Conservation (phyloP, 2,113 vertebrate species). For the Ochotona curzoniae region DNA sequence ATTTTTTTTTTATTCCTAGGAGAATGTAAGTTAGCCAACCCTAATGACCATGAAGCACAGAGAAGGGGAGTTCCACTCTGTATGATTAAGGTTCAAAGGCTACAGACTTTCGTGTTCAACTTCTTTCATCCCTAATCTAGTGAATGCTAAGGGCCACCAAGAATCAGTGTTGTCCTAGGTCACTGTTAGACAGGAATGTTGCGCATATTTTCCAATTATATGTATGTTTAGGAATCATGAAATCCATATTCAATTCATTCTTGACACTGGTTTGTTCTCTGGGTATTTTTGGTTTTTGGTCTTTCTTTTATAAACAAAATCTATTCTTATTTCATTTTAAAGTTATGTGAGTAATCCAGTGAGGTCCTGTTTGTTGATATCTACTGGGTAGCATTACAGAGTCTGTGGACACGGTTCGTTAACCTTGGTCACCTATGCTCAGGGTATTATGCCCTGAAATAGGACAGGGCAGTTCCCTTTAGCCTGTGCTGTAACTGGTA, state of each 20-base stretch:
- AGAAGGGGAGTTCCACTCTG: not conserved
- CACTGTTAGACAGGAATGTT: not conserved
- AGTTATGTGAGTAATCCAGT: not conserved
- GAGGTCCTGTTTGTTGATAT: not conserved
- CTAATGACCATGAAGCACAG: not conserved
- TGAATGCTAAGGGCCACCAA: not conserved
- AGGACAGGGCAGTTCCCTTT: not conserved
- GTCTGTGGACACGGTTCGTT: not conserved
- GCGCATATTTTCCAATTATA: not conserved
- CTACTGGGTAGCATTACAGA: not conserved
- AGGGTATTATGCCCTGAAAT: not conserved
- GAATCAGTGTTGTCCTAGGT: not conserved
- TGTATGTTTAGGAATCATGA: not conserved
- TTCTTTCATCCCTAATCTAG: not conserved
- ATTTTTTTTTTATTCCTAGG: not conserved
- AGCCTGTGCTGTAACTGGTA: not conserved
- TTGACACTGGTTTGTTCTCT: not conserved
- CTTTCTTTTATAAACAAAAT: not conserved
- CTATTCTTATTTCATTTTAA: not conserved
- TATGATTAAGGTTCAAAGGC: not conserved
- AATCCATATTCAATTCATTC: slow-evolving; percentile 9
- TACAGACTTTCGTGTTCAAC: not conserved
- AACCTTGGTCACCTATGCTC: not conserved
- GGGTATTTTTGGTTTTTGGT: not conserved
- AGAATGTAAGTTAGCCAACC: not conserved